Base-by-base conservation (phyloP, 1,140 invertebrate species). In the Panagrolaimus sp. region DNA sequence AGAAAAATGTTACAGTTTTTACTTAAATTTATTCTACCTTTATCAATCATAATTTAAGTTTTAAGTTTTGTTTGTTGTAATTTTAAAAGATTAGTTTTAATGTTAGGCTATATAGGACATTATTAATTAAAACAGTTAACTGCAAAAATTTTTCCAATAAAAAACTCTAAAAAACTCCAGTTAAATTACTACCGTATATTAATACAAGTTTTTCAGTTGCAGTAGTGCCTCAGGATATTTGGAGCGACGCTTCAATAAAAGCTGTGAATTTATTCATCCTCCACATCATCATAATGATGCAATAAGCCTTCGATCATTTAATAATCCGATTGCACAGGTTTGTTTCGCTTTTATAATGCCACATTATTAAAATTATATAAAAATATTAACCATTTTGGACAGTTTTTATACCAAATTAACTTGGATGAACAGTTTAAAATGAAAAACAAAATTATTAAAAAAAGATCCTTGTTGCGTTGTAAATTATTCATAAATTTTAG, bases 241-340 rank as follows among this genome's bases (percentile, higher is more conserved):
- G 32, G 68, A 70, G 14, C 24, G 44, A n/a, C 68, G 68, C n/a
- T 43, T 38, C 67, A 70, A 70, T 70, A 69, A 63, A 68, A 44
- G 26, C 17, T 70, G 68, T 38, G 68, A 70, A 17, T 70, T 69
- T 69, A 70, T 69, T 38, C 68, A 65, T 26, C 17, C 67, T 1
- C 68, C 68, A 48, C n/a, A 26, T 1, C 21, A 58, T 24, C 21
- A 28, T 58, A 66, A 70, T 44, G 68, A 70, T 44, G 21, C 38
- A 14, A 69, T 70, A 69, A 43, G 68, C 14, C 28, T 70, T n/a
- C 65, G 68, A 28, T 70, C 66, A 38, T 70, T 70, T 26, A 70
- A 70, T 26, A 70, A 70, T 17, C 68, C 68, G 9, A 70, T 70
- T 24, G 68, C 68, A 3, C 68, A 70, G 67, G 68, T 70, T 32